phyloP scores from a whole-genome alignment of 2,113 vertebrate genomes.

The Pagrus major region DNA sequence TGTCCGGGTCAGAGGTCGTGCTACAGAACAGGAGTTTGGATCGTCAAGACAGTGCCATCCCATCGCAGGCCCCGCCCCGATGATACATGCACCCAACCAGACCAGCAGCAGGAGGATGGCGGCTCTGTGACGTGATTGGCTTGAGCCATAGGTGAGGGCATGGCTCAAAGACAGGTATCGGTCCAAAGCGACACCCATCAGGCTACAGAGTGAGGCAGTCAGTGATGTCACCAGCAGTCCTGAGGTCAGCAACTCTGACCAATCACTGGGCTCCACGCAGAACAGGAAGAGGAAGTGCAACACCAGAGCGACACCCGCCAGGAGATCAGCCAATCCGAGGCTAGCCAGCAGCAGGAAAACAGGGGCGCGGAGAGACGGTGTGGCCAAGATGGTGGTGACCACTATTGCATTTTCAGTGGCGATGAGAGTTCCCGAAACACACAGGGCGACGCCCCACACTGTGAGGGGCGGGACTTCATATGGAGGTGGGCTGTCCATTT shows the following conservation, averaged over 20 bases:
- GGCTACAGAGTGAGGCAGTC: slow-evolving; percentile 91
- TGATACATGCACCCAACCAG: slow-evolving; percentile 87
- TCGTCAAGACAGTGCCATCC: slow-evolving; percentile 94
- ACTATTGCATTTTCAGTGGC: slow-evolving; percentile 92
- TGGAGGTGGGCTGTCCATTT: slow-evolving; percentile 64
- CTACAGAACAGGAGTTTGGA: slow-evolving; percentile 85
- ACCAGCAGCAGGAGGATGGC: slow-evolving; percentile 88
- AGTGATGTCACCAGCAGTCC: slow-evolving; percentile 92
- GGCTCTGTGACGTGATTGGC: slow-evolving; percentile 88
- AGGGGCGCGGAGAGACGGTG: slow-evolving; percentile 88
- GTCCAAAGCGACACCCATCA: slow-evolving; percentile 93
- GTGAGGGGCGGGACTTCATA: slow-evolving; percentile 81
- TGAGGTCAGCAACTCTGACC: slow-evolving; percentile 87
- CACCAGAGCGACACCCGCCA: slow-evolving; percentile 91
- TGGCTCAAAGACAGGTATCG: slow-evolving; percentile 94
- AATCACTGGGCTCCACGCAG: slow-evolving; percentile 83
- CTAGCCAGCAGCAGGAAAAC: slow-evolving; percentile 94
- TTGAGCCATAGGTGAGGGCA: slow-evolving; percentile 93
- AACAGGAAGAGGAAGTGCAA: slow-evolving; percentile 91
- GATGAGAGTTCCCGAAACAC: slow-evolving; percentile 92
- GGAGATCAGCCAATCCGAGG: slow-evolving; percentile 91
- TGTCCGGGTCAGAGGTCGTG: slow-evolving; percentile 88
- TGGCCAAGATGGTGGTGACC: slow-evolving; percentile 91
- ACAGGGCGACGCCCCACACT: slow-evolving; percentile 91
- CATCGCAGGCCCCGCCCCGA: slow-evolving; percentile 89